A percentile compares a stretch with the other conserved stretches of the same genome.
These are phyloP conservation scores for Tortricodes alternella DNA, from an alignment of 2,888 invertebrate species.

Conservation along the genomic window DNA sequence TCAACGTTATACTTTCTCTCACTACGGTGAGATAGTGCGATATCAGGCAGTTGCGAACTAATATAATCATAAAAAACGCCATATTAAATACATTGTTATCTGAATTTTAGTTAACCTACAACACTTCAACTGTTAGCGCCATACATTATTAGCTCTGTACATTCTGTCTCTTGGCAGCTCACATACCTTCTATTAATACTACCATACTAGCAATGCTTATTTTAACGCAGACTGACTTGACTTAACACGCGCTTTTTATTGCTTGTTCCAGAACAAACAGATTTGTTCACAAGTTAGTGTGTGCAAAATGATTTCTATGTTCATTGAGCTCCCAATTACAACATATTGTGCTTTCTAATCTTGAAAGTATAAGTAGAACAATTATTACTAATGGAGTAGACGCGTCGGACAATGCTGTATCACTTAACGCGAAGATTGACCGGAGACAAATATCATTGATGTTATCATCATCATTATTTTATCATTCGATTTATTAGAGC, in stretches of 20 bases:
- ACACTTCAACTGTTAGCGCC: not conserved
- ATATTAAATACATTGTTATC: too few relatives aligned
- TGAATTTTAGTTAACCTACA: too few relatives aligned
- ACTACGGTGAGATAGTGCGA: too few relatives aligned
- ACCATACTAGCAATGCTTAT: not conserved
- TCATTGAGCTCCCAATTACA: slow-evolving; percentile 57
- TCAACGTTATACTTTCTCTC: too few relatives aligned
- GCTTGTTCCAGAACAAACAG: slow-evolving; percentile 2
- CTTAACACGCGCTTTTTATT: slow-evolving; percentile 21
- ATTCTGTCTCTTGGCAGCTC: slow-evolving; percentile 3
- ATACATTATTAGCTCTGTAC: not conserved
- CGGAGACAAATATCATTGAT: slow-evolving; percentile 21
- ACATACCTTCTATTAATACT: slow-evolving; percentile 7
- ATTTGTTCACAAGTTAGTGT: slow-evolving; percentile 62
- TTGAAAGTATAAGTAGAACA: slow-evolving; percentile 41
- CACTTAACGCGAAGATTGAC: slow-evolving; percentile 10
- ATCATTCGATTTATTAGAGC: slow-evolving; percentile 13
- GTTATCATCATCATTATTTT: slow-evolving; percentile 13
- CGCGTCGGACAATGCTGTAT: slow-evolving; percentile 30
- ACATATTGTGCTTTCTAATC: slow-evolving; percentile 61
- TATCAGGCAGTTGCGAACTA: too few relatives aligned
- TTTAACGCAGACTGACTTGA: slow-evolving; percentile 34
- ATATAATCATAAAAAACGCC: too few relatives aligned
- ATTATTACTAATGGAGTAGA: slow-evolving; percentile 36
- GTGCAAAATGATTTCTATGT: slow-evolving; percentile 60